Base-by-base conservation (phyloP, 2,888 invertebrate genomes). In the Oxycera nigricornis region DNA sequence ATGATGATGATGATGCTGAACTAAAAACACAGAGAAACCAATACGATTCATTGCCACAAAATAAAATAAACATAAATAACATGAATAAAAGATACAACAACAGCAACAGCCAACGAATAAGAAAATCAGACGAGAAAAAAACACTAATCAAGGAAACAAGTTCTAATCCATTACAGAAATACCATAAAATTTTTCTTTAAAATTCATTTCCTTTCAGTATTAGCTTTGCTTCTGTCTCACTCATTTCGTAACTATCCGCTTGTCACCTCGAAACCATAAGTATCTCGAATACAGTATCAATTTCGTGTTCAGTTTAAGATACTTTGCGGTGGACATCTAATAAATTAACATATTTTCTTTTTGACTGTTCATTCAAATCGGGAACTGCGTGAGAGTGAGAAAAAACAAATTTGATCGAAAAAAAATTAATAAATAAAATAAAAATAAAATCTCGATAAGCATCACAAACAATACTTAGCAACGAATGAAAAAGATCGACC, bases 121-220 rank as follows among this genome's bases (percentile, higher is more conserved):
- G 17, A 9, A 55, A 20, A 3, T 4, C 50, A 14, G n/a, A 4
- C 17, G 17, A 7, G 24, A 55, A 2, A 55, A n/a, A 2, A 22
- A 55, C 22, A 55, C 9, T 20, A 55, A 55, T 55, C 24, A 55
- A 24, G 24, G 50, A 55, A 55, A 55, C 52, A 55, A 55, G 52
- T 55, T 55, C 22, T 55, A 17, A 55, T 55, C 52, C 52, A 55
- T 55, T 55, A 55, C 46, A 17, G 46, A 46, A 46, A 46, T 14
- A 46, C 46, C n/a, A 46, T 46, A 46, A 46, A 7, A n/a, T 46
- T 46, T 35, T 35, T 6, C 7, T 35, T 35, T 35, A 7, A 7
- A 35, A 7, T 35, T 35, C 35, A 7, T 35, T 46, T 46, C 17
- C 2, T 46, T 46, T 46, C 46, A n/a, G n/a, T 46, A 46, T 46